These are phyloP conservation scores for Drosophila tani DNA, from an alignment of 1,140 invertebrate species.

Conservation along the genomic window DNA sequence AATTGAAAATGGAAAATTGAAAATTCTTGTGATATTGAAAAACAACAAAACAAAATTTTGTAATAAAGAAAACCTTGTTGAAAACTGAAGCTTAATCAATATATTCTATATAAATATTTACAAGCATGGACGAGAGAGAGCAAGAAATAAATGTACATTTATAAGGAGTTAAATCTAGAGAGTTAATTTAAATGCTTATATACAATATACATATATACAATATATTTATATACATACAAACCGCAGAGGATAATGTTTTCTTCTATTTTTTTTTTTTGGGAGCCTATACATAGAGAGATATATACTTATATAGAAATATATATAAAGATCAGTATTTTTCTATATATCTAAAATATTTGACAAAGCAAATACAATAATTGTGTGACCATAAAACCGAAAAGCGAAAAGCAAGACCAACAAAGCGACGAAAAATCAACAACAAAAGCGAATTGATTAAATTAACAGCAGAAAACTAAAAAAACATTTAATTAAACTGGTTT, in stretches of 20 bases:
- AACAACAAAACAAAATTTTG: constrained; percentile 73
- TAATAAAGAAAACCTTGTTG: constrained; percentile 48
- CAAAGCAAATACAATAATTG: constrained; percentile 32
- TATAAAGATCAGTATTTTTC: constrained; percentile 74
- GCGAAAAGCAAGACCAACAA: constrained; percentile 16
- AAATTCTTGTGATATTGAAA: constrained; percentile 81
- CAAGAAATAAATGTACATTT: constrained; percentile 40
- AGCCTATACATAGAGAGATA: constrained; percentile 28
- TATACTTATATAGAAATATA: constrained; percentile 31
- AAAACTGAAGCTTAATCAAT: constrained; percentile 60
- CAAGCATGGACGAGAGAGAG: constrained; percentile 37
- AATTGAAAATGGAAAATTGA: constrained; percentile 75
- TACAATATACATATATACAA: constrained; percentile 76
- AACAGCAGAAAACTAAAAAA: constrained; percentile 61
- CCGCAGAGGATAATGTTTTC: constrained; percentile 25
- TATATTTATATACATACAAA: constrained; percentile 73
- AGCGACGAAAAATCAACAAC: constrained; percentile 36
- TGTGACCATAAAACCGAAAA: constrained; percentile 33
- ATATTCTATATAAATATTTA: constrained; percentile 40
- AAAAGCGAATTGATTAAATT: constrained; percentile 51
- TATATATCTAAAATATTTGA: constrained; percentile 64
- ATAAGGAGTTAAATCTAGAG: constrained; percentile 44
- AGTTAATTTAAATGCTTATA: constrained; percentile 46
- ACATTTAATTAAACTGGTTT: constrained; percentile 55
- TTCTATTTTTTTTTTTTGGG: constrained; percentile 67